These are phyloP conservation scores for Sceloporus undulatus DNA, from an alignment of 2,113 vertebrate genomes.

Conservation along the genomic window DNA sequence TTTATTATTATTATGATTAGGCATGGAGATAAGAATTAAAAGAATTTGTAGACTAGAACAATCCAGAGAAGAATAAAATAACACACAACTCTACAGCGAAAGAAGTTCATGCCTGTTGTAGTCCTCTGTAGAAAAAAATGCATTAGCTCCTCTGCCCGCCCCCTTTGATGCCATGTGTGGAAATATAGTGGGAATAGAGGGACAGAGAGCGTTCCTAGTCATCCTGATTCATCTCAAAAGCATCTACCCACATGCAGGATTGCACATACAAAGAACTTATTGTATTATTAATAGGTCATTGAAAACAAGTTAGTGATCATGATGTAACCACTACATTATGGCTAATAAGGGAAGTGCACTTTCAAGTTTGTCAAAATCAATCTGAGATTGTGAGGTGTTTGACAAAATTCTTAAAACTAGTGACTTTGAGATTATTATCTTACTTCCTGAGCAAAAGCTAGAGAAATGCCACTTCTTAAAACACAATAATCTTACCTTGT, in stretches of 20 bases:
- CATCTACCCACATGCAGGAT: not conserved
- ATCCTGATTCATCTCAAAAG: not conserved
- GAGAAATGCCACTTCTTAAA: not conserved
- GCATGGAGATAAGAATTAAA: not conserved
- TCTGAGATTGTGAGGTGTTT: not conserved
- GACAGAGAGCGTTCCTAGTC: not conserved
- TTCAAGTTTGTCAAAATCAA: slow-evolving; percentile 4
- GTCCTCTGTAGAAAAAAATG: not conserved
- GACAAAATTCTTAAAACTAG: not conserved
- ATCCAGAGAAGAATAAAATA: not conserved
- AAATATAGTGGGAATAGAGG: not conserved
- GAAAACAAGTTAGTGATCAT: not conserved
- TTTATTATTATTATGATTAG: not conserved
- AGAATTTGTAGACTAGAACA: not conserved
- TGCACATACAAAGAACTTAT: not conserved
- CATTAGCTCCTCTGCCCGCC: not conserved
- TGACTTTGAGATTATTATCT: not conserved
- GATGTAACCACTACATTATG: not conserved
- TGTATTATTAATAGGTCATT: not conserved
- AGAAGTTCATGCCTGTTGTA: not conserved
- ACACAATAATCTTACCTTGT: slow-evolving; percentile 86
- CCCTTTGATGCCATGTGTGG: not conserved
- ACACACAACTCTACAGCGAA: not conserved
- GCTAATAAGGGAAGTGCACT: not conserved
- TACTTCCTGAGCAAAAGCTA: not conserved